phyloP scores from a whole-genome alignment of 2,888 invertebrate species.

The Hypomecis punctinalis region DNA sequence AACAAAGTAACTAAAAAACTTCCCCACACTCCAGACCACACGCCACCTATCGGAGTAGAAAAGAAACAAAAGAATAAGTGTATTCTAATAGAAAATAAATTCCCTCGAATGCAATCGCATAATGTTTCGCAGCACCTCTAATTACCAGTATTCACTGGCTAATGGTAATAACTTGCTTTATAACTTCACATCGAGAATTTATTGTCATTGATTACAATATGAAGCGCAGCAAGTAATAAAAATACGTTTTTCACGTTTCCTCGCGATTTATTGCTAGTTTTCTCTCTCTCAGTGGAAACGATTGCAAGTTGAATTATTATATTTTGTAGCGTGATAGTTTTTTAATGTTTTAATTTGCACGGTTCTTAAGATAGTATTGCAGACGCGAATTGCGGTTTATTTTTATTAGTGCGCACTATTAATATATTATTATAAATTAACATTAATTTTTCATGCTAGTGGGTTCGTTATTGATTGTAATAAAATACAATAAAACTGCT shows the following conservation, averaged over 20 bases:
- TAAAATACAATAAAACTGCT: too few species aligned
- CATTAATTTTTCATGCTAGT: too few species aligned
- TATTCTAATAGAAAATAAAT: constrained; percentile 6
- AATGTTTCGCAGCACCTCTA: constrained; percentile 12
- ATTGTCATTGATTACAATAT: constrained; percentile 27
- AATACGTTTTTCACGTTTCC: constrained; percentile 7
- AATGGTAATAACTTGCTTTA: constrained; percentile 15
- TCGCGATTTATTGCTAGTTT: constrained; percentile 5
- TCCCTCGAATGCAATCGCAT: constrained; percentile 14
- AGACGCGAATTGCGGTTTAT: not conserved
- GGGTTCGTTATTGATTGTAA: too few species aligned
- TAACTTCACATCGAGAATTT: constrained; percentile 20
- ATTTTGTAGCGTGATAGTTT: constrained; percentile 4
- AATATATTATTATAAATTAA: too few species aligned
- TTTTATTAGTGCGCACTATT: too few species aligned
- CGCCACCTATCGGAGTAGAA: not conserved
- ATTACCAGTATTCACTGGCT: constrained; percentile 19
- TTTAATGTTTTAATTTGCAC: not conserved
- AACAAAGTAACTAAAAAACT: too few species aligned
- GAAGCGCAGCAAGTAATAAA: constrained; percentile 7
- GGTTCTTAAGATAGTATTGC: not conserved
- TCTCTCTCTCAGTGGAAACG: not conserved
- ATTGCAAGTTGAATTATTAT: constrained; percentile 1
- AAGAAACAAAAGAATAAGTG: not conserved
- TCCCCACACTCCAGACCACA: not conserved